Base-by-base conservation (phyloP, 2,113 vertebrate species). In the Podiceps cristatus region DNA sequence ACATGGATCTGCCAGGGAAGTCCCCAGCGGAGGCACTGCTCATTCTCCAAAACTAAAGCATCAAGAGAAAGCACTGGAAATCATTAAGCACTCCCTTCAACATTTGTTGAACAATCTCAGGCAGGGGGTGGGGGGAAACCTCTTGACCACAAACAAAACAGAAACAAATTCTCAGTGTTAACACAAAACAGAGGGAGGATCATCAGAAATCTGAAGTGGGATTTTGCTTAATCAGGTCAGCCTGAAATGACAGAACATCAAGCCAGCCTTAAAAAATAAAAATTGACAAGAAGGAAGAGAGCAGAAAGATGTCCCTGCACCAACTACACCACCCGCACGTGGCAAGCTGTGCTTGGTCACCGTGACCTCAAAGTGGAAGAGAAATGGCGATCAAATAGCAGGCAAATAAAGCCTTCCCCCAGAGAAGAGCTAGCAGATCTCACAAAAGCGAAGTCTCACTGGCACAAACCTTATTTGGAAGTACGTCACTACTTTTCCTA, bases 1-100 rank as follows among this genome's bases (percentile, higher is more conserved):
- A 96, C 90, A 1, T 81, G 93, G 96, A 93, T 95, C 97, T 97
- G 98, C 97, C 97, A 97, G 96, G 96, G 95, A 97, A 96, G 88
- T 88, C 97, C 95, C 98, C 98, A 97, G 97, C 0, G 93, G 97
- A 97, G 98, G 96, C 96, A 94, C 94, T 89, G 85, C 93, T 97
- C 62, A 96, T 76, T 91, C 94, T 88, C 96, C 90, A 86, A 77
- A 35, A 42, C 69, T 93, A 64, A 85, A 97, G 93, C 40, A 96
- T 94, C 96, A 95, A 74, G 88, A 96, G 90, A 95, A 97, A 96
- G 88, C 92, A 52, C 88, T 96, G 96, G 97, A 97, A 97, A 96
- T 90, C 95, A 96, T 96, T 96, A 96, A 94, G 95, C 72, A 75
- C 92, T 93, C 96, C 33, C 94, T 97, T 94, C 95, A 98, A 55